Percentiles rank a stretch among this genome's conserved stretches.
Evolutionary conservation across 2,797 vertebrate species (phyloP).

Genomic region (Pogonophryne albipinna): DNA sequence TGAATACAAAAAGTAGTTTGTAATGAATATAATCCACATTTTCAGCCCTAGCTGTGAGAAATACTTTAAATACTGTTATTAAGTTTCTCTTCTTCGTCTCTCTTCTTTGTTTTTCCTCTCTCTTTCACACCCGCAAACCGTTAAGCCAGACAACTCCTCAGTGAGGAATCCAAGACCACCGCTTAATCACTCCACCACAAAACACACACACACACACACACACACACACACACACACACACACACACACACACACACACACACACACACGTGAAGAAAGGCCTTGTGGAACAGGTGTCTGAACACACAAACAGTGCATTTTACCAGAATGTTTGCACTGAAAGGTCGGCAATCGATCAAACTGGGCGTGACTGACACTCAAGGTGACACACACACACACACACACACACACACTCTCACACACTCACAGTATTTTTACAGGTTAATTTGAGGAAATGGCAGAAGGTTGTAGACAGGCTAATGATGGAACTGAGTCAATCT

Average conservation of each 20-base stretch:
- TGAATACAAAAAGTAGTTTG: rapidly evolving
- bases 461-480: slow-evolving; percentile 54
- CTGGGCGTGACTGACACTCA: slow-evolving; percentile 40
- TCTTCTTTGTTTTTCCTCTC: slow-evolving; percentile 29
- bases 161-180: slow-evolving; percentile 21
- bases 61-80: neutral
- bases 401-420: slow-evolving; percentile 9
- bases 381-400: slow-evolving; percentile 8
- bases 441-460: slow-evolving; percentile 70
- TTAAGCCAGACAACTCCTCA: slow-evolving; percentile 18
- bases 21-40: neutral
- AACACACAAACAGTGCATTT: slow-evolving; percentile 30
- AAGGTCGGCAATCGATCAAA: slow-evolving; percentile 63
- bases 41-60: neutral
- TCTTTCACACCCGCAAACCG: slow-evolving; percentile 25
- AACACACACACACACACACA: slow-evolving; percentile 17
- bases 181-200: slow-evolving; percentile 1
- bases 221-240: neutral
- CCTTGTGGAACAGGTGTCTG: slow-evolving; percentile 54
- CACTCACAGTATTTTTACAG: slow-evolving; percentile 47
- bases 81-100: neutral
- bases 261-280: neutral
- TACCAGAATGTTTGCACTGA: slow-evolving; percentile 57
- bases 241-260: slow-evolving; percentile 13
- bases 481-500: slow-evolving; percentile 32